Evolutionary conservation across 2,888 invertebrate species (phyloP).

Genomic region (Eulithis prunata): DNA sequence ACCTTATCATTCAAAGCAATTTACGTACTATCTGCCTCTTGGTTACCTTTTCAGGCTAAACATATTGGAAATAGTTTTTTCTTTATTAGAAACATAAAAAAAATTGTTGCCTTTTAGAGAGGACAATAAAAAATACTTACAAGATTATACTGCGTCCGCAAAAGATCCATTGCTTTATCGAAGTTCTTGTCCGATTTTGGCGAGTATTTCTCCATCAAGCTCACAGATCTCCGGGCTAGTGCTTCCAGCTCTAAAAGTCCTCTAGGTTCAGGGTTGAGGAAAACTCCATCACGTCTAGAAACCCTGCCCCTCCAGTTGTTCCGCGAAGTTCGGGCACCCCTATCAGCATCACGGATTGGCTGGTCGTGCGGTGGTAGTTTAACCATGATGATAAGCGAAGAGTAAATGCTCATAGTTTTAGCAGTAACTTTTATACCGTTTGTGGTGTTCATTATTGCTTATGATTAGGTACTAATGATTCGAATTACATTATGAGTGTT

Average conservation of each 20-base stretch:
- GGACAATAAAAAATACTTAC: slow-evolving; percentile 43
- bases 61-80: too few relatives aligned
- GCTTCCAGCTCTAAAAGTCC: slow-evolving; percentile 54
- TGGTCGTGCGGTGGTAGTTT: slow-evolving; percentile 49
- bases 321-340: slow-evolving; percentile 37
- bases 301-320: slow-evolving; percentile 50
- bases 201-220: slow-evolving; percentile 55
- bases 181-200: slow-evolving; percentile 47
- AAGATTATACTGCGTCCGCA: slow-evolving; percentile 60
- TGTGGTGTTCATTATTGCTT: neutral
- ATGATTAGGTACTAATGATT: slow-evolving; percentile 3
- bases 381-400: slow-evolving; percentile 47
- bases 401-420: neutral
- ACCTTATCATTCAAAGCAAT: too few relatives aligned
- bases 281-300: slow-evolving; percentile 42
- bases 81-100: too few relatives aligned
- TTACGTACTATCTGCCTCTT: too few relatives aligned
- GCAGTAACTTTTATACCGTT: slow-evolving; percentile 1
- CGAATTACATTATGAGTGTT: neutral
- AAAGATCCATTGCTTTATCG: slow-evolving; percentile 55
- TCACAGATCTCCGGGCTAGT: slow-evolving; percentile 48
- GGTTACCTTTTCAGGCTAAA: too few relatives aligned
- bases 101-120: too few relatives aligned
- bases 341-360: slow-evolving; percentile 38
- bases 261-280: slow-evolving; percentile 45